Evolutionary conservation across 2,888 invertebrate genomes (phyloP).

Genomic region (Dioctria rufipes): DNA sequence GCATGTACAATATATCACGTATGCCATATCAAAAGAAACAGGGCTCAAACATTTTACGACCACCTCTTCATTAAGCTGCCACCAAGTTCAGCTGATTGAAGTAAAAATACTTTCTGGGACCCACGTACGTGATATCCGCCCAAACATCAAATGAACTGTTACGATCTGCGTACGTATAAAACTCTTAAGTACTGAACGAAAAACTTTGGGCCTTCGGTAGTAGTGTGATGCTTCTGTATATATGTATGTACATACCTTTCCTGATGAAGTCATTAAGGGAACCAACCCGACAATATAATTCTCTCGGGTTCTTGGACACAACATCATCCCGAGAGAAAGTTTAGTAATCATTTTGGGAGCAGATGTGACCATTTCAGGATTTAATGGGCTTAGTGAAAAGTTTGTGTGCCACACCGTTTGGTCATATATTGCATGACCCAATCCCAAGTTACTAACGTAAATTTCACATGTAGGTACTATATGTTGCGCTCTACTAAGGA

Average conservation of each 20-base stretch:
- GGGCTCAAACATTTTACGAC: slow-evolving; percentile 36
- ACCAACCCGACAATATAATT: slow-evolving; percentile 49
- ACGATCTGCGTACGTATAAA: slow-evolving; percentile 50
- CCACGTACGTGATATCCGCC: slow-evolving; percentile 45
- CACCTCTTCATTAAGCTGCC: slow-evolving; percentile 45
- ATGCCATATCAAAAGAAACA: slow-evolving; percentile 2
- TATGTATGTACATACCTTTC: too few species aligned
- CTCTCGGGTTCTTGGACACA: slow-evolving; percentile 43
- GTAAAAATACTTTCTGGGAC: slow-evolving; percentile 46
- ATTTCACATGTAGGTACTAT: too few species aligned
- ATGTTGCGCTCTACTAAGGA: too few species aligned
- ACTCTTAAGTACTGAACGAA: slow-evolving; percentile 34
- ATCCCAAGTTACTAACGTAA: background rate
- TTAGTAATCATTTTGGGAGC: slow-evolving; percentile 52
- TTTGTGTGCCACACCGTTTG: slow-evolving; percentile 12
- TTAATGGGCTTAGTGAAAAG: slow-evolving; percentile 49
- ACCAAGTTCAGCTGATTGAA: slow-evolving; percentile 44
- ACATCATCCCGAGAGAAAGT: slow-evolving; percentile 46
- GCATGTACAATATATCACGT: slow-evolving; percentile 32
- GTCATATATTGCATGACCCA: background rate
- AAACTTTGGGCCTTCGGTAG: slow-evolving; percentile 20
- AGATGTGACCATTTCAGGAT: slow-evolving; percentile 52
- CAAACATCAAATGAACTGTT: slow-evolving; percentile 16
- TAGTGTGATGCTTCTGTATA: slow-evolving; percentile 1
- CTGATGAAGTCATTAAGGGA: slow-evolving; percentile 50